A percentile compares a stretch with the other conserved stretches of the same genome.
Conservation (phyloP, 2,113 vertebrate species). For the Dascyllus trimaculatus region DNA sequence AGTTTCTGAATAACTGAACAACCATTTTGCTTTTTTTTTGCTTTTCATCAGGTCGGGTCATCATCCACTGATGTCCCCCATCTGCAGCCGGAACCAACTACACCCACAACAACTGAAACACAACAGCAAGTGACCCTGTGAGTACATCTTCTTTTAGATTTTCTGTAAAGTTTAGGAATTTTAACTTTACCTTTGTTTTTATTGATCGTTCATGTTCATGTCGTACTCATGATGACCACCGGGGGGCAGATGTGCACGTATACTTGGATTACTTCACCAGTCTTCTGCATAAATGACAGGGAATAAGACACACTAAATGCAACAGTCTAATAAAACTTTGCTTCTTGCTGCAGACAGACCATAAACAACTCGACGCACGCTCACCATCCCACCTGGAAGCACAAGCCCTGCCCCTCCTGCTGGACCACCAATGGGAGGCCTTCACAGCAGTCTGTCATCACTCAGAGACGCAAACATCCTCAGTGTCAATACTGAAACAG, state of each 20-base stretch:
- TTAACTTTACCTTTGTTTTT: too few species aligned
- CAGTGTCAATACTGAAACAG: constrained; percentile 32
- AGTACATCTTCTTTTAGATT: not conserved
- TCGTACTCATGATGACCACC: too few species aligned
- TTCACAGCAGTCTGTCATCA: constrained; percentile 45
- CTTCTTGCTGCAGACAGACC: constrained; percentile 38
- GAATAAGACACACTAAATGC: not conserved
- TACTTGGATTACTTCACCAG: too few species aligned
- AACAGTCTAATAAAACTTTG: not conserved
- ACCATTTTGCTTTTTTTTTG: too few species aligned
- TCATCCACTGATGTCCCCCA: constrained; percentile 90
- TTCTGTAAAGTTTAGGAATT: not conserved
- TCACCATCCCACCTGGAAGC: constrained; percentile 31
- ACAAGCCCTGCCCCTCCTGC: constrained; percentile 50
- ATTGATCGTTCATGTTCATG: too few species aligned
- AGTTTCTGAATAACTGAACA: too few species aligned
- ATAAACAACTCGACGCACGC: constrained; percentile 49
- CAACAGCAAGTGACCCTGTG: constrained; percentile 75
- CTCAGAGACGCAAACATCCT: constrained; percentile 21
- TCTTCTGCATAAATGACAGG: too few species aligned
- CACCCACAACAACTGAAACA: constrained; percentile 86
- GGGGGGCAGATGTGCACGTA: too few species aligned
- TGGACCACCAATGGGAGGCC: constrained; percentile 53
- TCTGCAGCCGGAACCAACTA: constrained; percentile 85
- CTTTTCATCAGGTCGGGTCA: constrained; percentile 90